Conservation (phyloP, 2,888 invertebrate species). For the Archips xylosteana region DNA sequence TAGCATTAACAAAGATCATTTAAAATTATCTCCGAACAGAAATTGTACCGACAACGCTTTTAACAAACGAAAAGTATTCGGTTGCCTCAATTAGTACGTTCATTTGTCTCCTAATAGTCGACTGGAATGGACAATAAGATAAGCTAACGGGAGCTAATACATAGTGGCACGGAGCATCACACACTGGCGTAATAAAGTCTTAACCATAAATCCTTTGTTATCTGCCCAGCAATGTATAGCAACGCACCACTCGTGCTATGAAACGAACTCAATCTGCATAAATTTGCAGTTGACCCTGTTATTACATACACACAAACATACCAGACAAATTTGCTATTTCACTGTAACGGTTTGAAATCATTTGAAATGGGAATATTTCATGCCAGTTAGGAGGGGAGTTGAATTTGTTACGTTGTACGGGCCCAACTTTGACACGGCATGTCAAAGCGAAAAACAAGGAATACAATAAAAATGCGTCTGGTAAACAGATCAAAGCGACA, state of each 20-base stretch:
- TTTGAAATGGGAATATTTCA: slow-evolving; percentile 41
- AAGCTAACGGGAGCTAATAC: slow-evolving; percentile 39
- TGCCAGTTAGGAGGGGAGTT: slow-evolving; percentile 23
- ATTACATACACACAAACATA: slow-evolving; percentile 61
- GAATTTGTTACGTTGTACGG: slow-evolving; percentile 8
- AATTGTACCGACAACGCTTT: neutral
- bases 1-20: neutral
- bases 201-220: slow-evolving; percentile 69
- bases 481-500: neutral
- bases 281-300: slow-evolving; percentile 78
- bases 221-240: slow-evolving; percentile 63
- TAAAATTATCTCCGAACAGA: neutral
- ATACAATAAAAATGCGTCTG: slow-evolving; percentile 22
- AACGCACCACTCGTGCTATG: slow-evolving; percentile 66
- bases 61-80: slow-evolving; percentile 4
- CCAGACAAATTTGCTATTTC: slow-evolving; percentile 58
- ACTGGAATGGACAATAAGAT: slow-evolving; percentile 29
- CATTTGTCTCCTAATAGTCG: slow-evolving; percentile 20
- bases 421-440: slow-evolving; percentile 10
- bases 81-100: slow-evolving; percentile 21
- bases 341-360: slow-evolving; percentile 45
- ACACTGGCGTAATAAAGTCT: slow-evolving; percentile 63
- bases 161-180: slow-evolving; percentile 46
- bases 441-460: slow-evolving; percentile 34
- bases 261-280: slow-evolving; percentile 77